These are phyloP conservation scores for Mylabris phalerata DNA, from an alignment of 1,140 invertebrate genomes.

Conservation along the genomic window DNA sequence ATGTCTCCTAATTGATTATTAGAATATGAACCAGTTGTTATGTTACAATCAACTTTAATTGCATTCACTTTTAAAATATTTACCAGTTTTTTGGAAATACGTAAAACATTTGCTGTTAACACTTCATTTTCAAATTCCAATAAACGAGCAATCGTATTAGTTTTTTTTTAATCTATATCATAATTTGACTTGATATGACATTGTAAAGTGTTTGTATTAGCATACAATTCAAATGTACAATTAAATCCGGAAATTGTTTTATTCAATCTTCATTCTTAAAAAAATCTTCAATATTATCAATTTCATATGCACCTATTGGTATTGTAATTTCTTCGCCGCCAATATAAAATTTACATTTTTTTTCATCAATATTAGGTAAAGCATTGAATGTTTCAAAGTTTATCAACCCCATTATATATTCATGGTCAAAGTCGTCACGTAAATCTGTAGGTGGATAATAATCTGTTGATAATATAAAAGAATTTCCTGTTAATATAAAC, in stretches of 20 bases:
- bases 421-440: background rate
- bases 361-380: constrained; percentile 17
- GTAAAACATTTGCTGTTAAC: too few relatives aligned
- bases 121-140: too few relatives aligned
- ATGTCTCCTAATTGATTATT: constrained; percentile 28
- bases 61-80: too few relatives aligned
- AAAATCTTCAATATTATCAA: constrained; percentile 7
- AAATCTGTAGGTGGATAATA: constrained; percentile 15
- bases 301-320: constrained; percentile 17
- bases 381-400: constrained; percentile 18
- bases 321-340: constrained; percentile 10
- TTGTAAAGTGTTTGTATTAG: too few relatives aligned
- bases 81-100: too few relatives aligned
- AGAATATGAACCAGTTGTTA: constrained; percentile 26
- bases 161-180: too few relatives aligned
- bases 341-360: constrained; percentile 16
- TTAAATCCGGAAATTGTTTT: background rate
- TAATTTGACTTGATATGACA: too few relatives aligned
- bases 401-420: constrained; percentile 8
- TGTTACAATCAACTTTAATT: too few relatives aligned
- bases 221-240: background rate
- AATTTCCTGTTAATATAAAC: too few relatives aligned
- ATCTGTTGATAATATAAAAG: constrained; percentile 2
- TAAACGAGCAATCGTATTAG: too few relatives aligned
- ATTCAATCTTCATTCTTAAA: constrained; percentile 1